These are phyloP conservation scores for Procavia capensis DNA, from an alignment of 2,113 vertebrate genomes.

Conservation along the genomic window DNA sequence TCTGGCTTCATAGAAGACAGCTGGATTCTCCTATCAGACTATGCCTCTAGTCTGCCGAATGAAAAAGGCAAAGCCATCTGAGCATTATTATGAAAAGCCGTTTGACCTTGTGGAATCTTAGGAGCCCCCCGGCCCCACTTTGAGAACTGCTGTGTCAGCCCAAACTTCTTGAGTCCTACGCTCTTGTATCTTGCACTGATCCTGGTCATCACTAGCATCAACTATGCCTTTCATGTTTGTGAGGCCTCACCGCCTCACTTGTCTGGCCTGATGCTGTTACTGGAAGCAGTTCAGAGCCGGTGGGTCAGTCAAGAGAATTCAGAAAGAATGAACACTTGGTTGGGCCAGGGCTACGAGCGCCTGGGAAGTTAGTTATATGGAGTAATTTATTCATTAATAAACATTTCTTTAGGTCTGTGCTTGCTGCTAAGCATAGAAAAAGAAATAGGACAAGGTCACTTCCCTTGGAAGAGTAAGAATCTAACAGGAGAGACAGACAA, in stretches of 20 bases:
- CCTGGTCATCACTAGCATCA: background rate
- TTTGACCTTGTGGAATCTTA: background rate
- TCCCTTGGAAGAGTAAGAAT: slow-evolving; percentile 21
- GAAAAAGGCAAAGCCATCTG: background rate
- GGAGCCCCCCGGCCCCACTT: background rate
- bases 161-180: too few relatives aligned
- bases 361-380: background rate
- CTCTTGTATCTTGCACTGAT: background rate
- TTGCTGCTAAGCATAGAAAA: background rate
- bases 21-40: too few relatives aligned
- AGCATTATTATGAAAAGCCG: background rate
- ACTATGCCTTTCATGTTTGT: background rate
- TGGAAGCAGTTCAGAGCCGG: background rate
- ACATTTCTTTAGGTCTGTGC: background rate
- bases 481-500: background rate
- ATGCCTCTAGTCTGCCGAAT: too few relatives aligned
- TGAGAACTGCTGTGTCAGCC: background rate
- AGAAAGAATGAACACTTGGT: background rate
- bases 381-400: background rate
- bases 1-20: too few relatives aligned
- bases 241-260: background rate
- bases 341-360: background rate
- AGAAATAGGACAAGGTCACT: slow-evolving; percentile 49
- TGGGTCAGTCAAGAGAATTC: background rate
- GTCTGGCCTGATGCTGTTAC: background rate